Base-by-base conservation (phyloP, 2,888 invertebrate species). In the Heliconius ismenius region DNA sequence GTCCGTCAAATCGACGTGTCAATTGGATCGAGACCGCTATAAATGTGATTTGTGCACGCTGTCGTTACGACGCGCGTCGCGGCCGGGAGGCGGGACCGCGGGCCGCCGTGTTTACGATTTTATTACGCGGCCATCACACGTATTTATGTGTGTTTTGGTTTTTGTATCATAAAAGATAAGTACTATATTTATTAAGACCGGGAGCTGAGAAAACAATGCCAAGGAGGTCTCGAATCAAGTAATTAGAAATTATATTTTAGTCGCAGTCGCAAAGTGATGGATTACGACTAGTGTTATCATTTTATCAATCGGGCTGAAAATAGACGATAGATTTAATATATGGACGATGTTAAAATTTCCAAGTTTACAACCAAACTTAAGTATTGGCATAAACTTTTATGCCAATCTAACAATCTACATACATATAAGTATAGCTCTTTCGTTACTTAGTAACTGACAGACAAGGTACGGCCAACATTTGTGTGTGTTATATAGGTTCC, bases 1-100 rank as follows among this genome's bases (percentile, higher is more conserved):
- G 75, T 58, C 75, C 75, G 80, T 76, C 78, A 74, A 76, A 78
- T 78, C 67, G 74, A 73, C 28, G 74, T 78, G 78, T 78, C 78
- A 76, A 76, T 78, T 74, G 24, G 62, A 78, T 76, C 76, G 72
- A 67, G 73, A 54, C 24, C 74, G 62, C 73, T 65, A 68, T 76
- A 76, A 77, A 75, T 75, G 73, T 75, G 73, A 78, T 73, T 78
- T 75, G 77, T 75, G 72, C 60, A 62, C 77, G 68, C 32, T 73
- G 64, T 68, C 73, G 64, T 72, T 62, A 72, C 75, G 65, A 65
- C 58, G 72, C 49, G 36, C 43, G 69, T 28, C 69, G 70, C 54
- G 58, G 69, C 3, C 67, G 67, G 64, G 65, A 65, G 65, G 13
- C 39, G 67, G 39, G 67, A 54, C 73, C 36, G 39, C 73, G 32